phyloP scores from a whole-genome alignment of 1,140 invertebrate species.

The Hirudo medicinalis region DNA sequence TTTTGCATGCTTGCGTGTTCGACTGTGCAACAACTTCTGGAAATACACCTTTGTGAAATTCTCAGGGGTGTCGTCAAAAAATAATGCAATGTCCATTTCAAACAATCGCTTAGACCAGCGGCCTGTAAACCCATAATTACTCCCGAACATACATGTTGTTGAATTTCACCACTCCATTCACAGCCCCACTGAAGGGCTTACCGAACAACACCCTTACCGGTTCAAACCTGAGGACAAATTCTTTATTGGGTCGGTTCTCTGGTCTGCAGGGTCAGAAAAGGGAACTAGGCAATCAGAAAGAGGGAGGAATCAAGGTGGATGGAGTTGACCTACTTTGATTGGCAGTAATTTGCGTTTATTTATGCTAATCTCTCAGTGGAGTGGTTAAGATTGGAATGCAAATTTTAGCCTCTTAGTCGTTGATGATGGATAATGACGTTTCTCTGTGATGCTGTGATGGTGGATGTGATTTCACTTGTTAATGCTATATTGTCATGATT shows the following conservation, averaged over 20 bases:
- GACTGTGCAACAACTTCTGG: neutral
- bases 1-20: neutral
- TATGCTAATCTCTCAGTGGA: too few species aligned
- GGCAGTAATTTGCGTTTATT: neutral
- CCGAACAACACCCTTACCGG: constrained; percentile 55
- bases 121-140: too few species aligned
- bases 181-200: constrained; percentile 76
- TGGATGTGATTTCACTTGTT: neutral
- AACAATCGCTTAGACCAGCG: too few species aligned
- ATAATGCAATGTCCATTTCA: too few species aligned
- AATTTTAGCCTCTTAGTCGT: too few species aligned
- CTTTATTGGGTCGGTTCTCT: constrained; percentile 37
- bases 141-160: too few species aligned
- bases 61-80: too few species aligned
- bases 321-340: neutral
- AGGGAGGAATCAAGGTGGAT: constrained; percentile 56
- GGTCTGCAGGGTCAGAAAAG: constrained; percentile 38
- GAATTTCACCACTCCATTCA: constrained; percentile 12
- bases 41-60: too few species aligned
- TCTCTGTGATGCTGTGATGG: neutral
- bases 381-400: too few species aligned
- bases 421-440: too few species aligned
- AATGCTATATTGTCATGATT: neutral
- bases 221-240: constrained; percentile 26
- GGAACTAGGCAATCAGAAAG: constrained; percentile 31